Evolutionary conservation across 2,113 vertebrate species (phyloP).

Genomic region (Sinocyclocheilus anshuiensis): DNA sequence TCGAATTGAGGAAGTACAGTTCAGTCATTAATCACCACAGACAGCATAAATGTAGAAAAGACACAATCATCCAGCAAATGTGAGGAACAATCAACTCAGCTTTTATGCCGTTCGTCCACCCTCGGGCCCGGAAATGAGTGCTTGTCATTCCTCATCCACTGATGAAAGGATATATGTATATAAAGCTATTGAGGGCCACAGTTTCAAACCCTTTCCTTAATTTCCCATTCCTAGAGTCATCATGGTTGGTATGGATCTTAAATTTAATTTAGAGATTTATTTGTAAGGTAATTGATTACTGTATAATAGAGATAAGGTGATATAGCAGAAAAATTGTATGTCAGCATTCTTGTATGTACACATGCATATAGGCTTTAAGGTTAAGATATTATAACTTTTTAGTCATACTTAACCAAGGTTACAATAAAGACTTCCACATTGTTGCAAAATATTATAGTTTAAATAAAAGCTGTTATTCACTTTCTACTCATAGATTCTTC

Average conservation of each 20-base stretch:
- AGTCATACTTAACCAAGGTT: too few species aligned
- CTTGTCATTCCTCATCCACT: constrained; percentile 20
- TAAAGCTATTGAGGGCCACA: neutral
- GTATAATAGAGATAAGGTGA: neutral
- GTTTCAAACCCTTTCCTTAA: neutral
- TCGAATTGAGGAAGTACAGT: neutral
- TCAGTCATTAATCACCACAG: neutral
- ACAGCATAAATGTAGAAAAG: neutral
- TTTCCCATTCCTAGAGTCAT: neutral
- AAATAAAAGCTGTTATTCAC: too few species aligned
- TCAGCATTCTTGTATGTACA: neutral
- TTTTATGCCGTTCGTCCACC: neutral
- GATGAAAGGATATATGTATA: neutral
- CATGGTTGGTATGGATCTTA: neutral
- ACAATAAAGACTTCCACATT: too few species aligned
- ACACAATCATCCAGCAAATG: neutral
- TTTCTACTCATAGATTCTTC: too few species aligned
- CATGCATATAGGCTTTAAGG: neutral
- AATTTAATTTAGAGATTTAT: neutral
- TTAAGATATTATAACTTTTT: too few species aligned
- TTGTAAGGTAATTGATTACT: neutral
- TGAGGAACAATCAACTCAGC: neutral
- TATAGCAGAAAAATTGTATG: neutral
- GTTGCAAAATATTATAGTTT: too few species aligned
- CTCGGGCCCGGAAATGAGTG: neutral